Evolutionary conservation across 1,140 invertebrate species (phyloP).

Genomic region (Anastrepha ludens): DNA sequence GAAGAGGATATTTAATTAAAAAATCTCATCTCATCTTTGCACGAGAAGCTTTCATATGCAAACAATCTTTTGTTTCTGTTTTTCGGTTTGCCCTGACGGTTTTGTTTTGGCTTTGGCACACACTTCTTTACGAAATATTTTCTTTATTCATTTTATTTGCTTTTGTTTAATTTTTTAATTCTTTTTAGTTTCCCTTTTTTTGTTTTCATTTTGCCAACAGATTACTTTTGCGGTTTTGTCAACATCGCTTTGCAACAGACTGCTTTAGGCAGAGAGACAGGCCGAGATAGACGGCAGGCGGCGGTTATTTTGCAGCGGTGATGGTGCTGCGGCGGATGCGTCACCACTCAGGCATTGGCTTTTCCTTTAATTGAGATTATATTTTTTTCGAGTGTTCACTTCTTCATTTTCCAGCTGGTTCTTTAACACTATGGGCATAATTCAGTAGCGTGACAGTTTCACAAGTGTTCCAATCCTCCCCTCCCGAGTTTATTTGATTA

Average conservation of each 20-base stretch:
- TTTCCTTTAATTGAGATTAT: conserved; percentile 38
- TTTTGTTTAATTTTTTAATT: conserved; percentile 49
- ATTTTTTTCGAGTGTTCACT: background rate
- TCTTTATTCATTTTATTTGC: conserved; percentile 1
- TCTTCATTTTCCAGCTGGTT: background rate
- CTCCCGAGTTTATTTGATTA: background rate
- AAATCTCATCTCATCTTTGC: conserved; percentile 47
- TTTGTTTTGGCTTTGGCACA: conserved; percentile 7
- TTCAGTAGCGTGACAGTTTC: background rate
- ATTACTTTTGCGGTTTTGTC: background rate
- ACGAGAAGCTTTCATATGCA: conserved; percentile 28
- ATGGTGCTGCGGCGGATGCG: background rate
- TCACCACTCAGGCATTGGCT: background rate
- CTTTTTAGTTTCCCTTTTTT: background rate
- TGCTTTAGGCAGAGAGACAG: background rate
- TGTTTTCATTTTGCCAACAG: background rate
- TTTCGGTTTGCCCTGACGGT: conserved; percentile 11
- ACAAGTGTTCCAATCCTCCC: background rate
- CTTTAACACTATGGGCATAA: conserved; percentile 6
- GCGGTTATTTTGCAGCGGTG: background rate
- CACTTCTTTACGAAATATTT: conserved; percentile 11
- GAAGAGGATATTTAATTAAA: conserved; percentile 50
- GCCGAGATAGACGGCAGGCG: background rate
- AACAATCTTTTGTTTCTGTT: background rate
- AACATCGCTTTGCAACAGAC: background rate